Conservation (phyloP, 2,797 vertebrate genomes). For the Ptychadena robeensis region DNA sequence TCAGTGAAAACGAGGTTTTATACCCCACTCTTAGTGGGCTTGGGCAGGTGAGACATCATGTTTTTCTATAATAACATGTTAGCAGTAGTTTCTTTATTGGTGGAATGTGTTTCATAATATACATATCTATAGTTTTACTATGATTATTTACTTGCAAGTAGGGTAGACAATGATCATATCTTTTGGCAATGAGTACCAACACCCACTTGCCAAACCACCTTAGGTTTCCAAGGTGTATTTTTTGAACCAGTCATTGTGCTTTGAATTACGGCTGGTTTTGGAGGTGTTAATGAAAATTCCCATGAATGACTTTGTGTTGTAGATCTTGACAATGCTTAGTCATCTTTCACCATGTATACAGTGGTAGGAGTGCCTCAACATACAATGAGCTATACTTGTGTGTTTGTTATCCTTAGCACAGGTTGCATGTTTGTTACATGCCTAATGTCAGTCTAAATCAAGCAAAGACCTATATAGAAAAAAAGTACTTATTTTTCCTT, state of each 20-base stretch:
- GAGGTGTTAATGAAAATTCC: background rate
- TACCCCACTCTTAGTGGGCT: conserved; percentile 68
- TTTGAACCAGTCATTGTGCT: too few species aligned
- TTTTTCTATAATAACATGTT: conserved; percentile 7
- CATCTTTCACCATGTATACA: background rate
- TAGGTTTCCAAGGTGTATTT: background rate
- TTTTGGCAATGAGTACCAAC: background rate
- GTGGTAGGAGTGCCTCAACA: too few species aligned
- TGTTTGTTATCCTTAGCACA: background rate
- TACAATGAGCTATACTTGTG: too few species aligned
- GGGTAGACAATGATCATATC: background rate
- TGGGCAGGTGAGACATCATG: conserved; percentile 76
- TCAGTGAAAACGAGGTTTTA: conserved; percentile 68
- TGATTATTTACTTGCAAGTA: background rate
- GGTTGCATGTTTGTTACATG: too few species aligned
- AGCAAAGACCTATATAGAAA: too few species aligned
- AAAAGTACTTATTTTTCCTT: too few species aligned
- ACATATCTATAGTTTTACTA: background rate
- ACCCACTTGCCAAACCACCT: background rate
- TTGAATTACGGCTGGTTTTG: too few species aligned
- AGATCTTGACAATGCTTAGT: background rate
- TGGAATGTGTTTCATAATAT: background rate
- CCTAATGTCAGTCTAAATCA: too few species aligned
- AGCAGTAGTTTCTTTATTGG: background rate
- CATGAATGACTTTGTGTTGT: background rate